phyloP scores from a whole-genome alignment of 1,140 invertebrate species.

The Caenorhabditis latens region DNA sequence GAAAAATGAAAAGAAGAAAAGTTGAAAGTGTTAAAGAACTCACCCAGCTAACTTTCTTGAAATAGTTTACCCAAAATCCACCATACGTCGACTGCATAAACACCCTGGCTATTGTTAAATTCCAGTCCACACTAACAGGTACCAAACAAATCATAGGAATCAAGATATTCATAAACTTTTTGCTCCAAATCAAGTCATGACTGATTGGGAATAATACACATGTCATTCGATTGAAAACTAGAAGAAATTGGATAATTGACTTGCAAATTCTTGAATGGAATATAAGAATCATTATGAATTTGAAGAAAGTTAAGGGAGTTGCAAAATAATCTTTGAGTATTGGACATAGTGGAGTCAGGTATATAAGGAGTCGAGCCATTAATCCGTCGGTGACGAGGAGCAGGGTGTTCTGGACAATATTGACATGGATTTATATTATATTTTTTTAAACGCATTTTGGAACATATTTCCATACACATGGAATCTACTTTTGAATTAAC shows the following conservation, averaged over 20 bases:
- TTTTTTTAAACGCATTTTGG: too few species aligned
- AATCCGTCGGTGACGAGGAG: background rate
- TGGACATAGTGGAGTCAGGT: background rate
- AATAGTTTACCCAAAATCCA: background rate
- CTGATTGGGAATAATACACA: slow-evolving; percentile 5
- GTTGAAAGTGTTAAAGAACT: too few species aligned
- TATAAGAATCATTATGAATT: background rate
- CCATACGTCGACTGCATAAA: background rate
- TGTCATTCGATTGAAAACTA: slow-evolving; percentile 24
- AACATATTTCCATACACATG: too few species aligned
- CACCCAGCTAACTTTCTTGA: background rate
- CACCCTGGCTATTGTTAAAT: background rate
- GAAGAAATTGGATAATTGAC: background rate
- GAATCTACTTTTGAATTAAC: too few species aligned
- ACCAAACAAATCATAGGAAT: background rate
- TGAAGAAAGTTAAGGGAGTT: background rate
- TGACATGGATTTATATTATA: too few species aligned
- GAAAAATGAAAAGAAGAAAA: too few species aligned
- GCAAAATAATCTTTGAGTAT: background rate
- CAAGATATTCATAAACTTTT: background rate
- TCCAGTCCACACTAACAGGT: background rate
- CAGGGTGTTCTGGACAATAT: background rate
- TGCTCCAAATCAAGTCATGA: background rate
- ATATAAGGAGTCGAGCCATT: background rate
- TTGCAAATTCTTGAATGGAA: background rate